Conservation (phyloP, 30 jellyfish, hydroid and myxozoan genomes). For the Rhopilema esculentum region DNA sequence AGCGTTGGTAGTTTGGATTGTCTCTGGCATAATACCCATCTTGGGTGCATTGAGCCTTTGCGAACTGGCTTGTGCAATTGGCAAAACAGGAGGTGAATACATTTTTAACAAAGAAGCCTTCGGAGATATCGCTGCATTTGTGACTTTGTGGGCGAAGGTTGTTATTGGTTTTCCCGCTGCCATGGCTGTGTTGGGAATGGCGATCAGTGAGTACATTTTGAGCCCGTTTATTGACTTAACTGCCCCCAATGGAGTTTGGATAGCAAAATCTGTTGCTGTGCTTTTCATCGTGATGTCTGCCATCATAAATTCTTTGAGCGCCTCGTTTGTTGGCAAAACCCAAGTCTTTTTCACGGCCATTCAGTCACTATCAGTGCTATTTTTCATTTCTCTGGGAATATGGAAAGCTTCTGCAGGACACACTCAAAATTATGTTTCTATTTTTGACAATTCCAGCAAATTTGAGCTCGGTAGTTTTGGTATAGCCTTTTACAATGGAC, state of each 20-base stretch:
- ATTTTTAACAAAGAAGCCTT: conserved; percentile 31
- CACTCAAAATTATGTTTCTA: conserved; percentile 19
- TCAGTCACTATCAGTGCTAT: conserved; percentile 40
- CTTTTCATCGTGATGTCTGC: conserved; percentile 32
- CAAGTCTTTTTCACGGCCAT: conserved; percentile 44
- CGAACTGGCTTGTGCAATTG: too few relatives aligned
- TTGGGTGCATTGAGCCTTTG: too few relatives aligned
- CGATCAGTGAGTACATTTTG: conserved; percentile 44
- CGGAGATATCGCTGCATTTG: conserved; percentile 60
- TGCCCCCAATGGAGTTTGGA: conserved; percentile 25
- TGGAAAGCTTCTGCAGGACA: conserved; percentile 60
- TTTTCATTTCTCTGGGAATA: conserved; percentile 44
- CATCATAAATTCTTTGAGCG: conserved; percentile 46
- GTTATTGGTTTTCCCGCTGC: conserved; percentile 61
- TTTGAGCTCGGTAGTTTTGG: conserved; percentile 26
- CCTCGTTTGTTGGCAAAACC: conserved; percentile 23
- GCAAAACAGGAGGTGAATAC: too few relatives aligned
- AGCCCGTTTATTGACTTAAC: conserved; percentile 37
- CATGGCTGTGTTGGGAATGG: conserved; percentile 35
- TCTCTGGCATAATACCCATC: too few relatives aligned
- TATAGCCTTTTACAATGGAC: conserved; percentile 53
- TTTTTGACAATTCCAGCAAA: conserved; percentile 26
- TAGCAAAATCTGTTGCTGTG: conserved; percentile 48
- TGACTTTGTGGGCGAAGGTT: conserved; percentile 43
- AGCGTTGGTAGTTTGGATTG: too few relatives aligned